Conservation (phyloP, 2,888 invertebrate genomes). For the Tineola bisselliella region DNA sequence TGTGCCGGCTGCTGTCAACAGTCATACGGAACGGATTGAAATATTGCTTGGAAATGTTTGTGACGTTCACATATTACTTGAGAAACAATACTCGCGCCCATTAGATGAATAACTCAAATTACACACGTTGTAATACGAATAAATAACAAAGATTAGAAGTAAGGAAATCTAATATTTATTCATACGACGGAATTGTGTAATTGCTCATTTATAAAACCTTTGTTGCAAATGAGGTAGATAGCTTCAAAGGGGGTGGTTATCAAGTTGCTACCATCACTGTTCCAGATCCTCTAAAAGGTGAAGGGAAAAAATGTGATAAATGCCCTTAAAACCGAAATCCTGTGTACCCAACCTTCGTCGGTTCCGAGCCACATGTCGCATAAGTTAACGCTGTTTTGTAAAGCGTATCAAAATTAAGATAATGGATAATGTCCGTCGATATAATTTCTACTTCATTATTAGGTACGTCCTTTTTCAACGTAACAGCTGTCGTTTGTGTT, state of each 20-base stretch:
- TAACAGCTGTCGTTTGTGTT: slow-evolving; percentile 51
- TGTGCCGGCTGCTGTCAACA: slow-evolving; percentile 43
- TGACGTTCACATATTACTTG: slow-evolving; percentile 1
- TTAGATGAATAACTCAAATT: neutral
- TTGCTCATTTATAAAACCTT: slow-evolving; percentile 6
- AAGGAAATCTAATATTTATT: neutral
- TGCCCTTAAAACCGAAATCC: neutral
- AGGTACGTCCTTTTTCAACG: slow-evolving; percentile 33
- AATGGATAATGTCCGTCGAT: slow-evolving; percentile 56
- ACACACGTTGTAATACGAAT: neutral
- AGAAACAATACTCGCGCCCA: neutral
- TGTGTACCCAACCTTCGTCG: neutral
- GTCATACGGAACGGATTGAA: slow-evolving; percentile 16
- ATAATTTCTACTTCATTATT: slow-evolving; percentile 53
- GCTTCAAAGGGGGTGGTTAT: slow-evolving; percentile 1
- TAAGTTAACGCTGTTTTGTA: slow-evolving; percentile 59
- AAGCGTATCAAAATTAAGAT: slow-evolving; percentile 64
- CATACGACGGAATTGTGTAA: slow-evolving; percentile 1
- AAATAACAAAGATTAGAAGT: neutral
- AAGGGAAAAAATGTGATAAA: neutral
- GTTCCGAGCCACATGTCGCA: slow-evolving; percentile 46
- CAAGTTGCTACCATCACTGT: neutral
- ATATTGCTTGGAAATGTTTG: slow-evolving; percentile 3
- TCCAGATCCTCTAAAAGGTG: neutral
- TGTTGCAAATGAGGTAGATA: slow-evolving; percentile 2